A percentile compares a stretch with the other conserved stretches of the same genome.
phyloP scores from a whole-genome alignment of 2,113 vertebrate species.

The Potamarius usumacintae region DNA sequence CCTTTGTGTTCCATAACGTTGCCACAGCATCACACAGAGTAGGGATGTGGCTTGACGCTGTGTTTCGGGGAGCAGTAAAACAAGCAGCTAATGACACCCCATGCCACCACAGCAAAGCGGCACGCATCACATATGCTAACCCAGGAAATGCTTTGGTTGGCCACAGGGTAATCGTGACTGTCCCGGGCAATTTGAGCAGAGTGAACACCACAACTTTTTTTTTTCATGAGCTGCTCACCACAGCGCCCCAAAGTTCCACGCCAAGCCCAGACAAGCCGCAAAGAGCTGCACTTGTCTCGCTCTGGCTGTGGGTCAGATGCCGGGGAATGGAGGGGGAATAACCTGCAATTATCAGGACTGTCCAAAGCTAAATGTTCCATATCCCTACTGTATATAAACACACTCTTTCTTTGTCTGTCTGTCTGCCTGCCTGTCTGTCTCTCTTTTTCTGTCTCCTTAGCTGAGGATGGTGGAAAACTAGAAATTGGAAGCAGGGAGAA shows the following conservation, averaged over 20 bases:
- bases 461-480: slow-evolving; percentile 49
- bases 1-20: slow-evolving; percentile 53
- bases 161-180: slow-evolving; percentile 82
- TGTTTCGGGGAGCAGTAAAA: slow-evolving; percentile 76
- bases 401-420: background rate
- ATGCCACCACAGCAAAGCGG: slow-evolving; percentile 58
- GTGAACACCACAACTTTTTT: slow-evolving; percentile 63
- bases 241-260: slow-evolving; percentile 40
- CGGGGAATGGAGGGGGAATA: slow-evolving; percentile 40
- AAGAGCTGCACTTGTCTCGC: slow-evolving; percentile 74
- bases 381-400: slow-evolving; percentile 19
- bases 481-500: slow-evolving; percentile 43
- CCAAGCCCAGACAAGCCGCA: slow-evolving; percentile 42
- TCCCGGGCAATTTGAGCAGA: slow-evolving; percentile 79
- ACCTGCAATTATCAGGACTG: slow-evolving; percentile 43
- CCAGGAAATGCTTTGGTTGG: slow-evolving; percentile 82
- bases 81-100: slow-evolving; percentile 76
- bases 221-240: slow-evolving; percentile 51
- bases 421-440: slow-evolving; percentile 17
- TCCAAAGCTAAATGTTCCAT: slow-evolving; percentile 38
- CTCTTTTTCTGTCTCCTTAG: slow-evolving; percentile 34
- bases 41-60: slow-evolving; percentile 71
- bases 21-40: slow-evolving; percentile 63
- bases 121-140: slow-evolving; percentile 71
- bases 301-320: slow-evolving; percentile 73